Percentiles rank a stretch among this genome's conserved stretches.
phyloP scores from a whole-genome alignment of 2,888 invertebrate species.

The Bombylius major region DNA sequence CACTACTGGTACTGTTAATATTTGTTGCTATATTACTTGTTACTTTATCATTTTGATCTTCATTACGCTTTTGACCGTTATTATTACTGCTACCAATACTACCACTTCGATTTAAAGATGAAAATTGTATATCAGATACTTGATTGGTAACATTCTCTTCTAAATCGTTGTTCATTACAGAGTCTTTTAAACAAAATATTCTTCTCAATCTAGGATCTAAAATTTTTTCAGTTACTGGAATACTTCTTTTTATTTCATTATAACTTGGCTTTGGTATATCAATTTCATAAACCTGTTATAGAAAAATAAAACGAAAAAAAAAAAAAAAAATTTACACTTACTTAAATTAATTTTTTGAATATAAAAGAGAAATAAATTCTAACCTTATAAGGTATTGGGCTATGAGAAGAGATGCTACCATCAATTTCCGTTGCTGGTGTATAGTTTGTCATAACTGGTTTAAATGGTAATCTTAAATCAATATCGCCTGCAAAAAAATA shows the following conservation, averaged over 20 bases:
- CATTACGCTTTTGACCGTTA: not conserved
- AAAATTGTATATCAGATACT: not conserved
- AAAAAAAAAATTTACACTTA: not conserved
- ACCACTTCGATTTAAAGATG: not conserved
- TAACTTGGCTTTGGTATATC: constrained; percentile 65
- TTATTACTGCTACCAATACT: not conserved
- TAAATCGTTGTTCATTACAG: constrained; percentile 26
- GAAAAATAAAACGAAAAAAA: constrained; percentile 2
- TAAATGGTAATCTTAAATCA: constrained; percentile 68
- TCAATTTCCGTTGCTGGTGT: constrained; percentile 78
- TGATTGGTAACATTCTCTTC: not conserved
- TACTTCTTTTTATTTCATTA: constrained; percentile 56
- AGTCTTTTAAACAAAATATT: constrained; percentile 55
- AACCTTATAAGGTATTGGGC: constrained; percentile 57
- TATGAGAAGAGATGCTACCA: constrained; percentile 65
- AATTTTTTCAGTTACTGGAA: constrained; percentile 53
- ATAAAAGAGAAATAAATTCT: not conserved
- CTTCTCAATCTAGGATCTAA: constrained; percentile 57
- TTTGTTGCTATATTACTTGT: not conserved
- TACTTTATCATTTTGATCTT: not conserved
- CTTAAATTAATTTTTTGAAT: not conserved
- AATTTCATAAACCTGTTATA: constrained; percentile 33
- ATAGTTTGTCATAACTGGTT: constrained; percentile 63
- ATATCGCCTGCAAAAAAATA: constrained; percentile 45
- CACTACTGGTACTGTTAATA: not conserved